phyloP scores from a whole-genome alignment of 2,888 invertebrate species.

The Eupithecia subfuscata region DNA sequence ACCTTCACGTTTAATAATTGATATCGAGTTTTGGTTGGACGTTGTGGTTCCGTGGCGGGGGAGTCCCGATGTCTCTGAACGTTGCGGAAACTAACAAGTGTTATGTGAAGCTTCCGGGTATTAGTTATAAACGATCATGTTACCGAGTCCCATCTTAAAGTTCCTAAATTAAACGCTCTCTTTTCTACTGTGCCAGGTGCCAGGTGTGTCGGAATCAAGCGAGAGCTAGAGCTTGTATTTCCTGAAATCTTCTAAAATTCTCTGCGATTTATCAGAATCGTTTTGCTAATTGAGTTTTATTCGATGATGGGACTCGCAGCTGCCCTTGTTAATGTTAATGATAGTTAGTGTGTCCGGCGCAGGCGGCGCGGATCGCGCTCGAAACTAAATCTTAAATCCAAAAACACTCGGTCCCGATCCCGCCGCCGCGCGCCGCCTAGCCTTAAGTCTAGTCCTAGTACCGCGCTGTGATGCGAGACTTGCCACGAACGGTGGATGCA shows the following conservation, averaged over 20 bases:
- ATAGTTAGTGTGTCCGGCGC: slow-evolving; percentile 7
- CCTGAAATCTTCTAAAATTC: not conserved
- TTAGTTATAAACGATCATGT: not conserved
- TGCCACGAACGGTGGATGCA: not conserved
- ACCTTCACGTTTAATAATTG: not conserved
- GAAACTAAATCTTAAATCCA: not conserved
- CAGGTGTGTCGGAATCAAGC: not conserved
- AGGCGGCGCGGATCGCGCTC: not conserved
- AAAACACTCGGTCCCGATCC: slow-evolving; percentile 6
- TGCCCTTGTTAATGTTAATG: slow-evolving; percentile 19
- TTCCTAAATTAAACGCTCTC: not conserved
- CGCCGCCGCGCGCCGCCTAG: not conserved
- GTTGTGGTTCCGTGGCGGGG: not conserved
- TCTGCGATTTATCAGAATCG: not conserved
- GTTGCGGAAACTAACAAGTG: not conserved
- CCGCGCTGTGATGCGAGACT: slow-evolving; percentile 4
- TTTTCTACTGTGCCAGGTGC: not conserved
- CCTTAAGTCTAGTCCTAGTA: slow-evolving; percentile 7
- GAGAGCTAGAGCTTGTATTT: not conserved
- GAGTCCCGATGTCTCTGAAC: not conserved
- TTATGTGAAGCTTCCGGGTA: not conserved
- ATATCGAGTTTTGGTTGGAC: not conserved
- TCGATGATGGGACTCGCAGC: slow-evolving; percentile 10
- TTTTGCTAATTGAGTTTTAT: not conserved
- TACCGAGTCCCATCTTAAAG: not conserved